A percentile compares a stretch with the other conserved stretches of the same genome.
Conservation (phyloP, 2,888 invertebrate genomes). For the Cataglyphis rosenhaueri region DNA sequence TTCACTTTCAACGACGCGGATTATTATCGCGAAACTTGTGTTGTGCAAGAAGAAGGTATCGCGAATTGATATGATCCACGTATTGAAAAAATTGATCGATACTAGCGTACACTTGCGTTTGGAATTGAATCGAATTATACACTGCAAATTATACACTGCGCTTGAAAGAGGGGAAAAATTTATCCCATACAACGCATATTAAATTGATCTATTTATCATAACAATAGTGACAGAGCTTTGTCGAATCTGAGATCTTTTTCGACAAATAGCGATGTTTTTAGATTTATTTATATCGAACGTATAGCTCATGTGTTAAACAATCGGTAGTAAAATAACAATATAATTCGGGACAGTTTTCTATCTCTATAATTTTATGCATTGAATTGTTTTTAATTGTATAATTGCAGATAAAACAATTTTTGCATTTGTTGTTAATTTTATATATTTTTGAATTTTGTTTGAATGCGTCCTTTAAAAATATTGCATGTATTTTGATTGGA, state of each 20-base stretch:
- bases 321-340: not conserved
- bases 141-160: conserved; percentile 25
- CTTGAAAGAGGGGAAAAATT: not conserved
- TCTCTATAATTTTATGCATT: not conserved
- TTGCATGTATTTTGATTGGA: not conserved
- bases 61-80: conserved; percentile 55
- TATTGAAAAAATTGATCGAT: conserved; percentile 23
- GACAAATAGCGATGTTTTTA: conserved; percentile 1
- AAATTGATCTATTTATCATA: not conserved
- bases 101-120: not conserved
- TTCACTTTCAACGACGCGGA: conserved; percentile 67
- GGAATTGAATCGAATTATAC: not conserved
- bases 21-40: conserved; percentile 55
- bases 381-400: conserved; percentile 11
- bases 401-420: not conserved
- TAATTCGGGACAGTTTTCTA: not conserved
- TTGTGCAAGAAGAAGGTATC: conserved; percentile 74
- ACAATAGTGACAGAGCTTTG: not conserved
- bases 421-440: not conserved
- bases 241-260: not conserved
- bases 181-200: not conserved
- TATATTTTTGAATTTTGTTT: not conserved
- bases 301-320: not conserved
- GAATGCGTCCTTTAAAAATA: not conserved
- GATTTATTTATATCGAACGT: conserved; percentile 8